These are phyloP conservation scores for Jordanella pulchra DNA, from an alignment of 2,797 vertebrate species.

Conservation along the genomic window DNA sequence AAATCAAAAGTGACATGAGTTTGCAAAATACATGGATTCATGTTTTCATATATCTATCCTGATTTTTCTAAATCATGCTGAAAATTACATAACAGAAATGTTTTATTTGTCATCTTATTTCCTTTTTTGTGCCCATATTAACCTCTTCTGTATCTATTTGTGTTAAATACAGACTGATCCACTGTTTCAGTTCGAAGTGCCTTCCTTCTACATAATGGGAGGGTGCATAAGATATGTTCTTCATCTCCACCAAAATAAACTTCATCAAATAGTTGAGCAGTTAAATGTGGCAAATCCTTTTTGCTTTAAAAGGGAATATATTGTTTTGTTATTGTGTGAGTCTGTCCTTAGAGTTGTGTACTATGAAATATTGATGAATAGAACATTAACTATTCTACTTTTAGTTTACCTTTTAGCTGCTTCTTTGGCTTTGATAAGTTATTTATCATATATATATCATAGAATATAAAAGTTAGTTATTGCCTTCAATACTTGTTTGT, in stretches of 20 bases:
- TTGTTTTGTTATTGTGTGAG: background rate
- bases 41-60: slow-evolving; percentile 25
- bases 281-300: background rate
- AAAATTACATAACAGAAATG: slow-evolving; percentile 10
- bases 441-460: background rate
- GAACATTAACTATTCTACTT: background rate
- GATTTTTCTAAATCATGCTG: slow-evolving; percentile 19
- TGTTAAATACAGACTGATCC: slow-evolving; percentile 25
- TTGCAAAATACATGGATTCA: slow-evolving; percentile 68
- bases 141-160: slow-evolving; percentile 14
- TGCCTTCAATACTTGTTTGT: background rate
- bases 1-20: slow-evolving; percentile 71
- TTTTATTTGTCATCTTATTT: slow-evolving; percentile 10
- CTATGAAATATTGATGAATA: background rate
- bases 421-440: background rate
- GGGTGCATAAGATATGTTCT: background rate
- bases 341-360: background rate
- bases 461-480: background rate
- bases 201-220: background rate
- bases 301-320: background rate
- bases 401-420: background rate
- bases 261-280: background rate
- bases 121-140: slow-evolving; percentile 40
- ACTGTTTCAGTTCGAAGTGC: slow-evolving; percentile 9
- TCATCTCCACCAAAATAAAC: background rate